These are phyloP conservation scores for Contarinia nasturtii DNA, from an alignment of 1,140 invertebrate genomes.

Conservation along the genomic window DNA sequence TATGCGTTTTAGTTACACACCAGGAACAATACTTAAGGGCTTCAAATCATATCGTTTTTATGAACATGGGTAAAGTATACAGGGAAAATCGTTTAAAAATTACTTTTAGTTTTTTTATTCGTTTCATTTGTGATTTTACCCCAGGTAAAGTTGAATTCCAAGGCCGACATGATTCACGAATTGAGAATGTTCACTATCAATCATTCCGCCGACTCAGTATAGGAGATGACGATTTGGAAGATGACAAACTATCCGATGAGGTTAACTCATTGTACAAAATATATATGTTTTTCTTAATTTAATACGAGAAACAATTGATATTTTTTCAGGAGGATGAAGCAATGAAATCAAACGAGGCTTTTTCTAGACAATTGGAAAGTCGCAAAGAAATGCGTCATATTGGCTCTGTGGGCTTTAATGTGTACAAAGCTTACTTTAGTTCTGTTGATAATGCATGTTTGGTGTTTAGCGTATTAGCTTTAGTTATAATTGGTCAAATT, in stretches of 20 bases:
- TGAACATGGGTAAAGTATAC: conserved; percentile 31
- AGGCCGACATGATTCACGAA: conserved; percentile 15
- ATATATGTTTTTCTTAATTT: too few species aligned
- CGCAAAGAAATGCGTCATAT: conserved; percentile 19
- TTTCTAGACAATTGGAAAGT: neutral
- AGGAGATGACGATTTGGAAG: conserved; percentile 18
- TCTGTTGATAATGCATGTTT: conserved; percentile 28
- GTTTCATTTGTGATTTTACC: too few species aligned
- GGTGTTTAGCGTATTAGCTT: conserved; percentile 26
- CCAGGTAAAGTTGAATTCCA: conserved; percentile 12
- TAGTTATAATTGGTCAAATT: conserved; percentile 26
- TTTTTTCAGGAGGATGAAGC: too few species aligned
- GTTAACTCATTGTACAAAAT: neutral
- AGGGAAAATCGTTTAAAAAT: conserved; percentile 12
- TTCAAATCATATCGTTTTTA: conserved; percentile 47
- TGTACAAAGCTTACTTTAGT: conserved; percentile 33
- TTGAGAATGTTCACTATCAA: conserved; percentile 5
- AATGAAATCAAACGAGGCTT: too few species aligned
- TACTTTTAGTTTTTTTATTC: too few species aligned
- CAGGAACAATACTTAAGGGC: conserved; percentile 66
- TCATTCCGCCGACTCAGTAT: conserved; percentile 6
- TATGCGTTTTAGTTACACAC: conserved; percentile 65
- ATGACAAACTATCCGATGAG: conserved; percentile 6
- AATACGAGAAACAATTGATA: too few species aligned
- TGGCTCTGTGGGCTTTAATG: conserved; percentile 22